phyloP scores from a whole-genome alignment of 2,888 invertebrate genomes.

The Patella pellucida region DNA sequence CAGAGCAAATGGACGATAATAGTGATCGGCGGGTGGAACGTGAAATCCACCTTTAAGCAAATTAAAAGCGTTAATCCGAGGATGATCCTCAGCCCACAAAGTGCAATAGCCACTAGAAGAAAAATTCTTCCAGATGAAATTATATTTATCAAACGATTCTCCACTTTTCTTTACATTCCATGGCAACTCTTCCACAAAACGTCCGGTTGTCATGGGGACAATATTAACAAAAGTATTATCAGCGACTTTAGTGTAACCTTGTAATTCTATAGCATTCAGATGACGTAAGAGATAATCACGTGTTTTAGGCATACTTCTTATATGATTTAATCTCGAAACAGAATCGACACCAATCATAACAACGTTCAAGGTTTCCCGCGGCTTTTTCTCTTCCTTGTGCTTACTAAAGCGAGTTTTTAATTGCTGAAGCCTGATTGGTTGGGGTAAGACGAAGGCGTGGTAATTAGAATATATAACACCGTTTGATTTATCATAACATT shows the following conservation, averaged over 20 bases:
- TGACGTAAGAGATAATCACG: slow-evolving; percentile 75
- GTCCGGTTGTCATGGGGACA: slow-evolving; percentile 83
- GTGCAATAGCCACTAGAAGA: slow-evolving; percentile 82
- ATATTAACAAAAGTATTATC: slow-evolving; percentile 95
- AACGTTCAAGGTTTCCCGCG: slow-evolving; percentile 7
- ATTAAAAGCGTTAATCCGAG: slow-evolving; percentile 84
- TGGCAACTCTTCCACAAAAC: slow-evolving; percentile 48
- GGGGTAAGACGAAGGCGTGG: too few relatives aligned
- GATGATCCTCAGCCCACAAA: slow-evolving; percentile 86
- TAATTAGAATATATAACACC: too few relatives aligned
- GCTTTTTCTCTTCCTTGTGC: slow-evolving; percentile 26
- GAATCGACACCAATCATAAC: slow-evolving; percentile 80
- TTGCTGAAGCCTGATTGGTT: too few relatives aligned
- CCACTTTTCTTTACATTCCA: slow-evolving; percentile 70
- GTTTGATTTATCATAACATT: slow-evolving; percentile 47
- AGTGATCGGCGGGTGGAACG: slow-evolving; percentile 86
- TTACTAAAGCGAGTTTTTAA: too few relatives aligned
- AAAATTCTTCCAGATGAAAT: slow-evolving; percentile 87
- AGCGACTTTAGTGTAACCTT: slow-evolving; percentile 92
- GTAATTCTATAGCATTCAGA: slow-evolving; percentile 81
- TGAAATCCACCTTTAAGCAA: slow-evolving; percentile 83
- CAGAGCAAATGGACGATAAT: slow-evolving; percentile 81
- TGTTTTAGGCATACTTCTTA: slow-evolving; percentile 84
- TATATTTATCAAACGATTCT: slow-evolving; percentile 78
- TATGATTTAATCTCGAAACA: slow-evolving; percentile 86